These are phyloP conservation scores for Bellardia pandia DNA, from an alignment of 2,888 invertebrate species.

Conservation along the genomic window DNA sequence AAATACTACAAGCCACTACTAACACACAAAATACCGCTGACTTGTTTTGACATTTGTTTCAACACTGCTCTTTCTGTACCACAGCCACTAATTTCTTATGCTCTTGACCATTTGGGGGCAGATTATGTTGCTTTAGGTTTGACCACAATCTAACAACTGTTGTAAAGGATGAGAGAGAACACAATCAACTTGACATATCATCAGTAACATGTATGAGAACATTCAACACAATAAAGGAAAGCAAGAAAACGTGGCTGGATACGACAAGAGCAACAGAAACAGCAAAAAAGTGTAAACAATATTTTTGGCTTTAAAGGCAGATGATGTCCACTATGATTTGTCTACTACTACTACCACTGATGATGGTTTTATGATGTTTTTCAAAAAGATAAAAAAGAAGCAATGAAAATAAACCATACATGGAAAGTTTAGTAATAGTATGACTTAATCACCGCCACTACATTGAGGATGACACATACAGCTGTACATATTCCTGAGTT, in stretches of 20 bases:
- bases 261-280: background rate
- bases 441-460: conserved; percentile 75
- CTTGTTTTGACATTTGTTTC: conserved; percentile 21
- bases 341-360: conserved; percentile 27
- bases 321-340: conserved; percentile 56
- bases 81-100: conserved; percentile 1
- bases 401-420: conserved; percentile 3
- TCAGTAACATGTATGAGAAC: conserved; percentile 36
- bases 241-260: conserved; percentile 12
- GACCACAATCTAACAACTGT: conserved; percentile 66
- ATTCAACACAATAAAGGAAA: background rate
- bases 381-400: background rate
- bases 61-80: background rate
- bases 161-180: conserved; percentile 21
- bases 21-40: conserved; percentile 2
- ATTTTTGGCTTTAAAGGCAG: conserved; percentile 55
- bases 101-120: conserved; percentile 11
- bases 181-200: conserved; percentile 38
- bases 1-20: background rate
- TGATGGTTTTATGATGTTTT: conserved; percentile 58
- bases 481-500: background rate
- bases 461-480: conserved; percentile 10
- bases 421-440: conserved; percentile 49
- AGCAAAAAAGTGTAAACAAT: conserved; percentile 46
- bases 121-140: conserved; percentile 50